Percentiles rank a stretch among this genome's conserved stretches.
phyloP scores from a whole-genome alignment of 2,113 vertebrate genomes.

The Anarrhichthys ocellatus region DNA sequence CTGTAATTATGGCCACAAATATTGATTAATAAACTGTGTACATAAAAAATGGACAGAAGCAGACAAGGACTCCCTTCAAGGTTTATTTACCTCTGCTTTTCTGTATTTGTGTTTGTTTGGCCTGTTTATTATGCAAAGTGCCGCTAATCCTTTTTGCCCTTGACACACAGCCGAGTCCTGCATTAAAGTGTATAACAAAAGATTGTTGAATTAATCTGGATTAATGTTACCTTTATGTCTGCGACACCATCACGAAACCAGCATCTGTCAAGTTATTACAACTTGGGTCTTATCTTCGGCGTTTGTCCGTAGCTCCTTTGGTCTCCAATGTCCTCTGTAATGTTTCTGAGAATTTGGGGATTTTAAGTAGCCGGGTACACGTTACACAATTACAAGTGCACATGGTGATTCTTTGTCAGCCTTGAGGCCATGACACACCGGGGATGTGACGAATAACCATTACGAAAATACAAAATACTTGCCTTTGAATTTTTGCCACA shows the following conservation, averaged over 20 bases:
- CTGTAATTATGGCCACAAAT: conserved; percentile 93
- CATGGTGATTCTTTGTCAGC: neutral
- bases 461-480: neutral
- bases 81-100: conserved; percentile 78
- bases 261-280: neutral
- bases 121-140: conserved; percentile 79
- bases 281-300: neutral
- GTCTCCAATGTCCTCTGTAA: neutral
- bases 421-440: neutral
- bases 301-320: neutral
- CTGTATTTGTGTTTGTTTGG: conserved; percentile 65
- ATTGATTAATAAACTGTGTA: conserved; percentile 94
- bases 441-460: neutral
- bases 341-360: neutral
- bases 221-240: conserved; percentile 55
- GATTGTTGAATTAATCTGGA: conserved; percentile 63
- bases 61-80: conserved; percentile 81
- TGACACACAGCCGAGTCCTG: conserved; percentile 57
- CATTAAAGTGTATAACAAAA: conserved; percentile 47
- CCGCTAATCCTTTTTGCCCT: conserved; percentile 77
- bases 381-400: neutral
- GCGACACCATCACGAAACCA: neutral
- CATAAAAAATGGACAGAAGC: conserved; percentile 83
- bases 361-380: neutral
- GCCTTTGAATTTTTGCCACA: too few species aligned